A percentile compares a stretch with the other conserved stretches of the same genome.
Conservation (phyloP, 2,797 vertebrate species). For the Hemitrygon akajei region DNA sequence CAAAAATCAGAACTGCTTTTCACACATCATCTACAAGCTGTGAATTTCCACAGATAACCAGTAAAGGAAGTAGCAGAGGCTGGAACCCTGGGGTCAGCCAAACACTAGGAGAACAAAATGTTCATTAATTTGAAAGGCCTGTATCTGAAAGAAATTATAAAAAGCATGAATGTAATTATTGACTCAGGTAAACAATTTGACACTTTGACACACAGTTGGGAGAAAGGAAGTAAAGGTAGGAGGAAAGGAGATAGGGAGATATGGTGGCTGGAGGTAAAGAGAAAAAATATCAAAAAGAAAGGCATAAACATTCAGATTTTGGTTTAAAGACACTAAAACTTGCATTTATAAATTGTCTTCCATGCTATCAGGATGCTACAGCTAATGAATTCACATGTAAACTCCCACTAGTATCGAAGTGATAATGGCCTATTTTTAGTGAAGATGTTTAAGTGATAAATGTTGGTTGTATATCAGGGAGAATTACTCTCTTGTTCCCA, state of each 20-base stretch:
- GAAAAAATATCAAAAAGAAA: background rate
- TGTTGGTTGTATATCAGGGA: no score
- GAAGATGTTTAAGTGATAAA: no score
- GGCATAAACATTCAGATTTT: background rate
- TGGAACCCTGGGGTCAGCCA: background rate
- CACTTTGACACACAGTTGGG: background rate
- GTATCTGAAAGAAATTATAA: background rate
- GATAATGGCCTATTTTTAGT: no score
- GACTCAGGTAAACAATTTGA: background rate
- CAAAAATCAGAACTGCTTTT: background rate
- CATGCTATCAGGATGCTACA: background rate
- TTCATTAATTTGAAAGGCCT: background rate
- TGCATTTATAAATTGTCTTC: background rate
- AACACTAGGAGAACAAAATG: background rate
- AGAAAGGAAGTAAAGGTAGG: background rate
- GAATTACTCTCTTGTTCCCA: no score
- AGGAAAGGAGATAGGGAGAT: background rate
- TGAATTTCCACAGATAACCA: background rate
- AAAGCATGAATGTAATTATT: background rate
- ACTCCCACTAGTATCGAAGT: no score
- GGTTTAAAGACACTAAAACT: background rate
- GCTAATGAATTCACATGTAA: background rate
- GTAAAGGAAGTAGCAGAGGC: background rate
- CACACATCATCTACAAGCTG: background rate
- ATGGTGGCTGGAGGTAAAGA: background rate